Conservation (phyloP, 2,797 vertebrate genomes). For the Acipenser transmontanus region DNA sequence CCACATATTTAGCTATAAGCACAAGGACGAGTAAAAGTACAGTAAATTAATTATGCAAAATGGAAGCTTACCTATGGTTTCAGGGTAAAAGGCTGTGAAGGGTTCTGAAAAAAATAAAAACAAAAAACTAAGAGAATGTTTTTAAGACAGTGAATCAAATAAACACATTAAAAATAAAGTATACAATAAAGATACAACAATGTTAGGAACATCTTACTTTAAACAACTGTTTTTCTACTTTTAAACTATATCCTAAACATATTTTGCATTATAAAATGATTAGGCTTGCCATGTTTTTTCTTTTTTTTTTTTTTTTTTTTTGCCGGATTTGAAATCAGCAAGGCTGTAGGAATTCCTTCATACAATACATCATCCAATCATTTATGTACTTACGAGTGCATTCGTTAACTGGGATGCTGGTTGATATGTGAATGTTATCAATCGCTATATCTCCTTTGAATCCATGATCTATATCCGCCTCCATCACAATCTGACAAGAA, state of each 20-base stretch:
- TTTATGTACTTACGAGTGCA: slow-evolving; percentile 77
- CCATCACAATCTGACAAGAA: slow-evolving; percentile 80
- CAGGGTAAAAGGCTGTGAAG: slow-evolving; percentile 81
- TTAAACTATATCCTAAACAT: no score
- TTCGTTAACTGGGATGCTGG: slow-evolving; percentile 75
- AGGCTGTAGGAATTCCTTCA: no score
- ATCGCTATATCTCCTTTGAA: slow-evolving; percentile 81
- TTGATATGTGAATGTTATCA: slow-evolving; percentile 88
- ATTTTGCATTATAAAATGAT: no score
- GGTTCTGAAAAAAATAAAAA: slow-evolving; percentile 69
- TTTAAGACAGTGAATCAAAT: neutral
- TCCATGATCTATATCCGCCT: slow-evolving; percentile 79
- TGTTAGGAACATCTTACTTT: slow-evolving; percentile 6
- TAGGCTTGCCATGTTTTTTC: no score
- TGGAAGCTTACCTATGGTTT: slow-evolving; percentile 72
- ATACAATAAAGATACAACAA: slow-evolving; percentile 8
- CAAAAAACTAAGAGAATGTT: slow-evolving; percentile 7
- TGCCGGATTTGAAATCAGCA: no score
- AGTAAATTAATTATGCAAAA: slow-evolving; percentile 35
- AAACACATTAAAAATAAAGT: no score
- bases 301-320: no score
- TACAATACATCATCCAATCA: no score
- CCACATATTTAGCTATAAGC: slow-evolving; percentile 59
- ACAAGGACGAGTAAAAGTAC: slow-evolving; percentile 35
- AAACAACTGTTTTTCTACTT: neutral